Evolutionary conservation across 2,888 invertebrate genomes (phyloP), one percentile per base, ranked within the genome.

Genomic region (Sesia bembeciformis): DNA sequence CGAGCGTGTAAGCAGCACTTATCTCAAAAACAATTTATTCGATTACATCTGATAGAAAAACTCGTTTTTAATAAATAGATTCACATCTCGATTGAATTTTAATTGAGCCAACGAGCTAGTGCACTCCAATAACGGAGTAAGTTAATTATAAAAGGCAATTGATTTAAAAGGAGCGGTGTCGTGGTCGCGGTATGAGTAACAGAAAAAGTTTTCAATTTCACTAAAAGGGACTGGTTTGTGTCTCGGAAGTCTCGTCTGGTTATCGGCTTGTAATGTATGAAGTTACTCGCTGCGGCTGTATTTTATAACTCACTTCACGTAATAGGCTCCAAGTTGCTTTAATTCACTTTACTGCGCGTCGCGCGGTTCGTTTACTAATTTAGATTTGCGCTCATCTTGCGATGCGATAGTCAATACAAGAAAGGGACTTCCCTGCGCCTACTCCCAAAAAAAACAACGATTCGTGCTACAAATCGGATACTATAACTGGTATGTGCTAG

Each of bases 181-280:
- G 81, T 74, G 81, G 80, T 66, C 79, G 80, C 76, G 80, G 84
- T 86, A 85, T 86, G 86, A 88, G 87, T 88, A 84, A 86, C 81
- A 88, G 88, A 88, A 90, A 90, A 90, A 90, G 81, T 90, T 90
- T 89, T 89, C 90, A 90, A 90, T 90, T 89, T 87, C 81, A 89
- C 90, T 90, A 90, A 90, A 90, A 90, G 90, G 90, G 90, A 78
- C 90, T 90, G 90, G 87, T 87, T 88, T 90, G 87, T 87, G 84
- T 90, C 89, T 90, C 84, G 84, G 78, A 82, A 87, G 90, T 89
- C 89, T 87, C 78, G 86, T 85, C 88, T 88, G 89, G 89, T 89
- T 90, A 90, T 90, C 87, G 86, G 89, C 86, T 80, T 83, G 86
- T 89, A 90, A 90, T 89, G 86, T 88, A 90, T 90, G 88, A 88